Evolutionary conservation across 1,140 invertebrate genomes (phyloP), one percentile per base, ranked within the genome.

Genomic region (Thaumetopoea pityocampa): DNA sequence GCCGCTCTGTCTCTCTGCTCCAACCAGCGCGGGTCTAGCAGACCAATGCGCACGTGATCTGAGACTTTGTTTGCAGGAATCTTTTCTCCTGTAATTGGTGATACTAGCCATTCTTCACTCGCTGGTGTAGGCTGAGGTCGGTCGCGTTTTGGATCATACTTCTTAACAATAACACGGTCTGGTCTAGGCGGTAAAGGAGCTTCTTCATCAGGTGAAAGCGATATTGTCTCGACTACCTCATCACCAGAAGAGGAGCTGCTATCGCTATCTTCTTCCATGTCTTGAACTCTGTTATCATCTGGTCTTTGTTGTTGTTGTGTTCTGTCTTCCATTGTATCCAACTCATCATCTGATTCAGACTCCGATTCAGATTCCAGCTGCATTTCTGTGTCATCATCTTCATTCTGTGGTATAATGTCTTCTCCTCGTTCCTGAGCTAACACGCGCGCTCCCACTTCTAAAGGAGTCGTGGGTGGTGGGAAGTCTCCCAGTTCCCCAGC

Each of bases 1-100:
- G 82, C 78, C 7, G 85, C 83, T 14, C 82, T 59, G 67, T 99
- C 97, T 23, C 97, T 86, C 70, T 99, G 96, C 80, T 99, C 97
- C 27, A 99, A 92, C 97, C 98, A 99, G 53, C 97, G 91, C 9
- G 98, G 97, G 91, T 99, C 98, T 59, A 99, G 81, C 36, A 99
- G 86, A 30, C 97, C 97, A 73, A 99, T 99, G 42, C 96, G 91
- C 91, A 99, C 96, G 84, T 99, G 98, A 63, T 99, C 96, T 38
- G 96, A 95, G 2, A 99, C 94, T 82, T 99, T 98, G 58, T 93
- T 94, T 0, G 97, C 97, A 0, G 97, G 96, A 62, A 99, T 98
- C 64, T 93, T 92, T 73, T 99, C 98, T 19, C 97, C 97, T 10
- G 98, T 99, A 58, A 99, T 96, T 0, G 98, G 98, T 1, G 98